Conservation (phyloP, 1,140 invertebrate genomes). For the Camponotus floridanus region DNA sequence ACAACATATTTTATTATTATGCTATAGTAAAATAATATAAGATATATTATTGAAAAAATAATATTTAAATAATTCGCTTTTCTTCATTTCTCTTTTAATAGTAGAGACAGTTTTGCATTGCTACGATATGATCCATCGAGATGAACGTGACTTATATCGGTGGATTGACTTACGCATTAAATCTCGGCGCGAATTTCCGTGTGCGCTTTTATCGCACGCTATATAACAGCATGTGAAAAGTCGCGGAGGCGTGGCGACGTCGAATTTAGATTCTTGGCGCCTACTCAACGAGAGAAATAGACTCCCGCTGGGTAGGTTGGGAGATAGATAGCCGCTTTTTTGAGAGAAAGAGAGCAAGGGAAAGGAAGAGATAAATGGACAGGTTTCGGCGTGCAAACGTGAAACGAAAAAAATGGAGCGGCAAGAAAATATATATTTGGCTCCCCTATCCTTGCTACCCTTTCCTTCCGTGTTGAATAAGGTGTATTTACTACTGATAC, state of each 20-base stretch:
- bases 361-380: neutral
- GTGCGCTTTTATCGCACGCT: constrained; percentile 13
- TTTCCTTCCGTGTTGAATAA: neutral
- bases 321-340: constrained; percentile 40
- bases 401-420: constrained; percentile 3
- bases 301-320: constrained; percentile 21
- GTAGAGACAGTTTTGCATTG: neutral
- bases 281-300: constrained; percentile 65
- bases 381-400: constrained; percentile 5
- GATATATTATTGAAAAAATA: neutral
- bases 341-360: constrained; percentile 12
- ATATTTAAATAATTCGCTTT: neutral
- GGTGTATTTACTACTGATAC: neutral
- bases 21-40: neutral
- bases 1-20: neutral
- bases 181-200: constrained; percentile 29
- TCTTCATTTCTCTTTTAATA: neutral
- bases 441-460: no score
- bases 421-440: constrained; percentile 18
- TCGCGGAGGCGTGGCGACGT: constrained; percentile 59
- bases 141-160: neutral
- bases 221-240: constrained; percentile 51
- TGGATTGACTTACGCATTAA: constrained; percentile 10
- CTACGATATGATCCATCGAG: neutral
- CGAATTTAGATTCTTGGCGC: constrained; percentile 64